phyloP scores from a whole-genome alignment of 1,140 invertebrate genomes.

The Himalopsyche phryganea region DNA sequence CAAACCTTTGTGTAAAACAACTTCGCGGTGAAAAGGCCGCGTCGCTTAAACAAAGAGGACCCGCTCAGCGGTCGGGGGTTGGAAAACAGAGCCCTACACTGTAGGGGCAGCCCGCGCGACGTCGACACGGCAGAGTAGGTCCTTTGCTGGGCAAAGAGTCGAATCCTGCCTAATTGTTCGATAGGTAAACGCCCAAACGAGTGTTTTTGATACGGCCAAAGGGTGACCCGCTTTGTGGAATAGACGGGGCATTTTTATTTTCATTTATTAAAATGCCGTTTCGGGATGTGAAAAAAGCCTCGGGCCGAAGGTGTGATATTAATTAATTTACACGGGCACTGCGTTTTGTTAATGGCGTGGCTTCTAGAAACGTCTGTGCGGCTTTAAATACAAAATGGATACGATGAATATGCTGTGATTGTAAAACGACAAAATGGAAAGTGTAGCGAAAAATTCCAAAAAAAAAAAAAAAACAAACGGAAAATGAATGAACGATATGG shows the following conservation, averaged over 20 bases:
- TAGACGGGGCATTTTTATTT: constrained; percentile 1
- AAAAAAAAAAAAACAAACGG: no score
- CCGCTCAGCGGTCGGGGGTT: not conserved
- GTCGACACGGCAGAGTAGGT: not conserved
- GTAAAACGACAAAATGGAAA: no score
- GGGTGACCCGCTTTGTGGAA: constrained; percentile 13
- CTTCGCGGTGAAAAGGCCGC: constrained; percentile 3
- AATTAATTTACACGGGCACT: constrained; percentile 18
- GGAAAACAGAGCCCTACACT: not conserved
- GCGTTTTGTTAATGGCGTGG: not conserved
- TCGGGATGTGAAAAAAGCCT: constrained; percentile 11
- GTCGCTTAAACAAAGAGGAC: constrained; percentile 5
- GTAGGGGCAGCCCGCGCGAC: no score
- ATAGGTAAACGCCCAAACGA: constrained; percentile 11
- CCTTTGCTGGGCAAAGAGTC: constrained; percentile 2
- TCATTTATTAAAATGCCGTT: constrained; percentile 13
- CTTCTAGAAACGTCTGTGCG: constrained; percentile 8
- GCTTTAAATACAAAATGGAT: not conserved
- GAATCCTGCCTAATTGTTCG: constrained; percentile 21
- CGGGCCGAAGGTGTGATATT: constrained; percentile 11
- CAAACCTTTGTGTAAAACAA: constrained; percentile 14
- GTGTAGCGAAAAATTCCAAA: no score
- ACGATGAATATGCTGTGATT: not conserved
- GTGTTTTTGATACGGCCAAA: constrained; percentile 26
- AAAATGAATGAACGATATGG: no score